A percentile compares a stretch with the other conserved stretches of the same genome.
Conservation (phyloP, 1,140 invertebrate species). For the Drosophila cardini region DNA sequence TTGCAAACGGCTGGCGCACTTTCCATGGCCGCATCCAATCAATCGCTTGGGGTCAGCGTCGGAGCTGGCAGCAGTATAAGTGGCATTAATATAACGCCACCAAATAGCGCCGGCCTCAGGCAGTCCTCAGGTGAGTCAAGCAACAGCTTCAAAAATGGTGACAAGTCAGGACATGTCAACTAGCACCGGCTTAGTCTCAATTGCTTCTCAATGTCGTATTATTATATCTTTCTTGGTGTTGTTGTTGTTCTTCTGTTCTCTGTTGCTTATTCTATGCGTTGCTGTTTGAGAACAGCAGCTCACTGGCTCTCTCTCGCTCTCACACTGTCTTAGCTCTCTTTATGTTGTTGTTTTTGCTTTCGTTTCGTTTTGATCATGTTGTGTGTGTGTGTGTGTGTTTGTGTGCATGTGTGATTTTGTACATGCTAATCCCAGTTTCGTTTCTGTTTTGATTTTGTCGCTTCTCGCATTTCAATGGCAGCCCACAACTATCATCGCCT, state of each 20-base stretch:
- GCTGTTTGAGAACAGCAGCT: slow-evolving; percentile 19
- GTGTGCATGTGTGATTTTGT: not conserved
- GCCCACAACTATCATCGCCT: slow-evolving; percentile 26
- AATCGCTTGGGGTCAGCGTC: slow-evolving; percentile 69
- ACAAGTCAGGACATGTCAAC: slow-evolving; percentile 24
- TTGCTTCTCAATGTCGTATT: slow-evolving; percentile 45
- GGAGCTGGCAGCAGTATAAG: slow-evolving; percentile 67
- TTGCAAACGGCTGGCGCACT: slow-evolving; percentile 53
- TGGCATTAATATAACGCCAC: slow-evolving; percentile 77
- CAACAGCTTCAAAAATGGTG: not conserved
- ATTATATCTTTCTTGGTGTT: slow-evolving; percentile 4
- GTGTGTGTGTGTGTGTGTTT: not conserved
- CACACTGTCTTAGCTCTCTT: slow-evolving; percentile 17
- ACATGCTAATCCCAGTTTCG: slow-evolving; percentile 36
- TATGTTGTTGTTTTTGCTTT: slow-evolving; percentile 30
- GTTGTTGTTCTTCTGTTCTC: slow-evolving; percentile 19
- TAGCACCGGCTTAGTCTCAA: slow-evolving; percentile 29
- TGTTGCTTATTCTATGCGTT: slow-evolving; percentile 1
- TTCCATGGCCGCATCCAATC: slow-evolving; percentile 76
- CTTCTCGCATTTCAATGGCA: slow-evolving; percentile 63
- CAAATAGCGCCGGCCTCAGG: slow-evolving; percentile 76
- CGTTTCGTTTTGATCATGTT: slow-evolving; percentile 24
- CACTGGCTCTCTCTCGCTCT: slow-evolving; percentile 23
- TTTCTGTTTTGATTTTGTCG: slow-evolving; percentile 60
- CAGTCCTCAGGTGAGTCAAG: slow-evolving; percentile 78